A percentile compares a stretch with the other conserved stretches of the same genome.
These are phyloP conservation scores for Lycocerus yunnanus DNA, from an alignment of 2,888 invertebrate genomes.

Conservation along the genomic window DNA sequence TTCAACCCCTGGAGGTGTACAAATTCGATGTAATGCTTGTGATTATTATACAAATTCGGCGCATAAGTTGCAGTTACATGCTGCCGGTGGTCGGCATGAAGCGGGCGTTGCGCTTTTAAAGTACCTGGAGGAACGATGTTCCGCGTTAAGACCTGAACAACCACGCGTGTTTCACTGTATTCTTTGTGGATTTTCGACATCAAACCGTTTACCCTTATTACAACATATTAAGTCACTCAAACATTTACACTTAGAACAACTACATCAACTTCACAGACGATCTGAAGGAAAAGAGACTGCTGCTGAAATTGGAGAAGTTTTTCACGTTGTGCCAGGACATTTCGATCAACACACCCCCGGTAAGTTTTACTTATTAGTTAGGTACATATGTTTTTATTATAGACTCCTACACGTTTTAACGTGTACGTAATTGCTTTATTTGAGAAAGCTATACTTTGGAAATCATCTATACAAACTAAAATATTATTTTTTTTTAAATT, in stretches of 20 bases:
- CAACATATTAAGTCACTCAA: constrained; percentile 89
- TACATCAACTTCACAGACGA: constrained; percentile 86
- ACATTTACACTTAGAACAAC: constrained; percentile 92
- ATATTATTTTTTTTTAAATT: constrained; percentile 8
- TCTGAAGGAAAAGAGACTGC: constrained; percentile 82
- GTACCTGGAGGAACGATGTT: constrained; percentile 72
- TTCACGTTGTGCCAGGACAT: constrained; percentile 80
- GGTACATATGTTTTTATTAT: too few relatives aligned
- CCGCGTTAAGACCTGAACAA: constrained; percentile 60
- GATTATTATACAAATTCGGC: constrained; percentile 97
- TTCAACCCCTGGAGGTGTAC: constrained; percentile 84
- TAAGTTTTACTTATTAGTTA: too few relatives aligned
- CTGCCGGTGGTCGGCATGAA: constrained; percentile 89
- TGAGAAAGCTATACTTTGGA: background rate
- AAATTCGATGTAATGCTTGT: constrained; percentile 92
- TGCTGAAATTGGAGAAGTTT: constrained; percentile 86
- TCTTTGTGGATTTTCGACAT: constrained; percentile 84
- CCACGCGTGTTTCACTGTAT: constrained; percentile 73
- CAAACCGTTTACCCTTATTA: constrained; percentile 81
- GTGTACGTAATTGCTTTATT: background rate
- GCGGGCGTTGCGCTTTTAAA: constrained; percentile 82
- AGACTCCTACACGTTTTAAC: background rate
- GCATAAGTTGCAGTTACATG: constrained; percentile 92
- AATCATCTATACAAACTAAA: background rate
- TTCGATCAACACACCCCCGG: constrained; percentile 52